Base-by-base conservation (phyloP, 2,888 invertebrate genomes). In the Frankliniella fusca region DNA sequence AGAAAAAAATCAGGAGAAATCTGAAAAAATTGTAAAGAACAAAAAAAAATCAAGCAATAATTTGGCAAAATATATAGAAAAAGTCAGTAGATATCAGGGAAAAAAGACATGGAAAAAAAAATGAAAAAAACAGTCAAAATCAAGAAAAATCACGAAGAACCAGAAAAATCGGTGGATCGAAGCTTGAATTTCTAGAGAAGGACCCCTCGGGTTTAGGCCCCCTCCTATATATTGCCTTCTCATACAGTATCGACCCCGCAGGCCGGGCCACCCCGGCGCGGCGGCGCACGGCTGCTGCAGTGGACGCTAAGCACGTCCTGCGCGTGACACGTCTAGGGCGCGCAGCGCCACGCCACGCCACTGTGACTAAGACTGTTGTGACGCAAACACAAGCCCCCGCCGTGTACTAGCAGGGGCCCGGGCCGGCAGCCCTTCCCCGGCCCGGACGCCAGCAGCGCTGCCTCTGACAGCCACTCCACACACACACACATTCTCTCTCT, bases 391-490 rank as follows among this genome's bases (percentile, higher is more conserved):
- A 38, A 38, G 38, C 38, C 38, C 38, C 38, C n/a, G n/a, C 38
- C 38, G 38, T 38, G 38, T 38, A 38, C 38, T 38, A n/a, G n/a
- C n/a, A n/a, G 38, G 38, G 38, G 38, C 3, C 38, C 5, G 38
- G 38, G 3, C 38, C 38, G 38, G 38, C n/a, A n/a, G n/a, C n/a
- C n/a, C n/a, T n/a, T n/a, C n/a, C 38, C 38, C 38, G 38, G 38
- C 38, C 38, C 38, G 38, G 38, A 2, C 38, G 38, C 38, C 38
- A 38, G 38, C 38, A 38, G 38, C 38, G 27, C 23, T 76, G 70
- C 70, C 27, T 1, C 70, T 76, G 70, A 76, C 70, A 76, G 70
- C 70, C 70, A 76, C 70, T 76, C 70, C 70, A 76, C 70, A 27
- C 70, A 76, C 23, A 76, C 70, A 27, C 70, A 76, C 61, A 12